A percentile compares a stretch with the other conserved stretches of the same genome.
These are phyloP conservation scores for Cataglyphis cursor DNA, from an alignment of 2,888 invertebrate species.

Conservation along the genomic window DNA sequence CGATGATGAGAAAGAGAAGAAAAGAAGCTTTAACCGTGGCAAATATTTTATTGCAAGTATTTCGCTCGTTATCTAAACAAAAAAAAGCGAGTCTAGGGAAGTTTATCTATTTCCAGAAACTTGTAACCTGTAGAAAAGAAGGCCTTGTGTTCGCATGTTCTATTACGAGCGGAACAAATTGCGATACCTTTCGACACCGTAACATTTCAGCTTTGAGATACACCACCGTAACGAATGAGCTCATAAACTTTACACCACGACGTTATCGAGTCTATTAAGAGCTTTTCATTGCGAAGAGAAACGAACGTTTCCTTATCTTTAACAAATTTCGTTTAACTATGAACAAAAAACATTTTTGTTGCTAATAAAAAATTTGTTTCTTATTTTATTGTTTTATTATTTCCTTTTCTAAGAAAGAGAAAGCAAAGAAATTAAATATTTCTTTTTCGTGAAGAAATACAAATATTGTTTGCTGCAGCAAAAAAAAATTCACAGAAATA, in stretches of 20 bases:
- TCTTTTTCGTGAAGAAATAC: neutral
- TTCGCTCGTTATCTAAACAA: constrained; percentile 69
- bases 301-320: neutral
- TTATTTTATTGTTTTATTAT: neutral
- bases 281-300: constrained; percentile 13
- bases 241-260: constrained; percentile 44
- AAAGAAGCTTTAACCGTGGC: constrained; percentile 29
- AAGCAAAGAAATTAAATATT: neutral
- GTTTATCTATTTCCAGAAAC: constrained; percentile 72
- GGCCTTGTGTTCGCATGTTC: constrained; percentile 63
- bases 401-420: neutral
- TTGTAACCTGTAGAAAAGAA: constrained; percentile 62
- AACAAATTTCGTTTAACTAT: neutral
- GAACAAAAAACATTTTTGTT: neutral
- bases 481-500: neutral
- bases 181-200: constrained; percentile 22
- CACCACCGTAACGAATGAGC: constrained; percentile 49
- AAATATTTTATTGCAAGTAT: constrained; percentile 57
- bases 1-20: neutral
- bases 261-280: constrained; percentile 22
- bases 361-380: neutral
- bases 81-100: constrained; percentile 58
- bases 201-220: constrained; percentile 32
- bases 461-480: neutral
- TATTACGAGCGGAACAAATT: constrained; percentile 52